These are phyloP conservation scores for Saxicola maurus DNA, from an alignment of 2,797 vertebrate species.

Conservation along the genomic window DNA sequence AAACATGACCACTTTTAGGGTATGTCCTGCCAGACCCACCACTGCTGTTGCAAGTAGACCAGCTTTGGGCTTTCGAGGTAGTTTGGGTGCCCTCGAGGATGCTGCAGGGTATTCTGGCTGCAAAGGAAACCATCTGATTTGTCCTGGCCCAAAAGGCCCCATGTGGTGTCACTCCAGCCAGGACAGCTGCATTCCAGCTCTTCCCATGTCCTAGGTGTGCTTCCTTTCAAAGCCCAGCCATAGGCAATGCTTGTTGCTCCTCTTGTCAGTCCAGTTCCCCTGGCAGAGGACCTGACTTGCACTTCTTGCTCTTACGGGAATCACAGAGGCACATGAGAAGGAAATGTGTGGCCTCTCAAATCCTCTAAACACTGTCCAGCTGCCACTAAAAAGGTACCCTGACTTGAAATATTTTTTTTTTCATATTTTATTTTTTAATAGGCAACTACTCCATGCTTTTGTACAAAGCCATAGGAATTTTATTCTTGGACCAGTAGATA, in stretches of 20 bases:
- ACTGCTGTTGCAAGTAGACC: background rate
- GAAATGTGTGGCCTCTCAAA: background rate
- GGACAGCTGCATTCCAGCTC: background rate
- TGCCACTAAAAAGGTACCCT: slow-evolving; percentile 32
- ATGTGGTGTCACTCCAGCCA: background rate
- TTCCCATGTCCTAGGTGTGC: background rate
- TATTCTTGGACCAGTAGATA: slow-evolving; percentile 72
- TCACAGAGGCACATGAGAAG: background rate
- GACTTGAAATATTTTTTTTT: background rate
- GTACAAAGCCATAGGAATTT: slow-evolving; percentile 71
- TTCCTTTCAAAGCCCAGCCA: background rate
- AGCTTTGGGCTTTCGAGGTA: rapidly evolving
- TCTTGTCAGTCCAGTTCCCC: background rate
- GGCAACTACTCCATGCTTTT: slow-evolving; percentile 45
- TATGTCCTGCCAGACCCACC: background rate
- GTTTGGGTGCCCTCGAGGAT: background rate
- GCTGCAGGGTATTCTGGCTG: background rate
- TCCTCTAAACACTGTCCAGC: background rate
- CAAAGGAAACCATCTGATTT: background rate
- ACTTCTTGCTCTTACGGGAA: slow-evolving; percentile 18
- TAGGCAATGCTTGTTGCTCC: background rate
- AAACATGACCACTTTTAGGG: background rate
- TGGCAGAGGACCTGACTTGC: background rate
- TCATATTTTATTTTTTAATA: slow-evolving; percentile 24
- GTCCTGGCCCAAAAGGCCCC: background rate